These are phyloP conservation scores for Coenobita brevimanus DNA, from an alignment of 1,140 invertebrate genomes.

Conservation along the genomic window DNA sequence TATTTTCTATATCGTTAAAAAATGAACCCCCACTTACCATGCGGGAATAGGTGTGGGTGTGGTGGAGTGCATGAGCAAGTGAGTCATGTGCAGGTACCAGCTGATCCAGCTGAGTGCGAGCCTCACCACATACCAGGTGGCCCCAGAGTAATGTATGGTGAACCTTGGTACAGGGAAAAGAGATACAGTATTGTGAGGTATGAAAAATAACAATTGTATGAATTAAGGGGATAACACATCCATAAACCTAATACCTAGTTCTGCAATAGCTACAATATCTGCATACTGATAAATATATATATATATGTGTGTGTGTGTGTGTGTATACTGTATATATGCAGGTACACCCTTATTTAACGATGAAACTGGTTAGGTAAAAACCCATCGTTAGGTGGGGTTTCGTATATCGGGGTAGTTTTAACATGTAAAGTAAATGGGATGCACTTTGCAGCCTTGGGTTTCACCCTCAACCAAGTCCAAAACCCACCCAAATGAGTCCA, in stretches of 20 bases:
- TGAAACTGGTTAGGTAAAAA: too few species aligned
- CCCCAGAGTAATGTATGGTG: slow-evolving; percentile 54
- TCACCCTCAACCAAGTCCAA: too few species aligned
- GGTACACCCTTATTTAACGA: too few species aligned
- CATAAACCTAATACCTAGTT: background rate
- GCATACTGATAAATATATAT: background rate
- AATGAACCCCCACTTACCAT: too few species aligned
- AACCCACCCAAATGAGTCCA: too few species aligned
- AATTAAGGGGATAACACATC: too few species aligned
- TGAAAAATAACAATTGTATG: background rate
- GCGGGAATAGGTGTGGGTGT: slow-evolving; percentile 33
- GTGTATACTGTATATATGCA: too few species aligned
- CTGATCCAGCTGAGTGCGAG: slow-evolving; percentile 38
- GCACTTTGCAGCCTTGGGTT: background rate
- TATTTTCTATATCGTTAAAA: too few species aligned
- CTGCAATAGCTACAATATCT: background rate
- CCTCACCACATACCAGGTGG: slow-evolving; percentile 42
- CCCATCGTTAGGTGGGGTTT: too few species aligned
- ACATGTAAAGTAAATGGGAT: too few species aligned
- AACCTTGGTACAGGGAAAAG: slow-evolving; percentile 27
- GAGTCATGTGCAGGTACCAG: slow-evolving; percentile 41
- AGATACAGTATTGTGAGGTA: background rate
- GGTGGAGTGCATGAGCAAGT: slow-evolving; percentile 36
- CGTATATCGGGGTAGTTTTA: too few species aligned
- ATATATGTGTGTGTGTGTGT: slow-evolving; percentile 1